Percentiles rank a stretch among this genome's conserved stretches.
phyloP scores from a whole-genome alignment of 2,113 vertebrate genomes.

The Myrmecophaga tridactyla region DNA sequence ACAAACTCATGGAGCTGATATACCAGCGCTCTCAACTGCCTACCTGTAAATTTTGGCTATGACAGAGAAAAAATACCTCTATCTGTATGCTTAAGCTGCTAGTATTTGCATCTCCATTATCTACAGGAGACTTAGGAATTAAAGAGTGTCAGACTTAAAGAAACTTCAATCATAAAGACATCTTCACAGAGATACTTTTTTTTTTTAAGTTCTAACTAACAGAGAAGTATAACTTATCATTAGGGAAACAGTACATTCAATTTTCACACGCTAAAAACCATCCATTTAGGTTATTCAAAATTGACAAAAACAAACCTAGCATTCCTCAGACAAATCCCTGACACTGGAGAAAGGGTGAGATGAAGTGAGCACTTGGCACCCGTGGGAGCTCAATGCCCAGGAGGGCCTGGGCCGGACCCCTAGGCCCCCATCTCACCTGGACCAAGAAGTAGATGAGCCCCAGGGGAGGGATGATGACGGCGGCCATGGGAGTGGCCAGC shows the following conservation, averaged over 20 bases:
- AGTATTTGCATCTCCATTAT: background rate
- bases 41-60: background rate
- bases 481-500: constrained; percentile 91
- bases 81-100: background rate
- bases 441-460: constrained; percentile 95
- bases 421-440: constrained; percentile 85
- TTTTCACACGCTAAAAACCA: background rate
- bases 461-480: constrained; percentile 90
- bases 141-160: background rate
- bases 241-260: background rate
- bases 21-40: background rate
- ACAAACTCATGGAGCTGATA: background rate
- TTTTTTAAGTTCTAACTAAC: too few species aligned
- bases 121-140: background rate
- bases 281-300: background rate
- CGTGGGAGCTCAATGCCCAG: accelerated
- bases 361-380: accelerated
- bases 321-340: background rate
- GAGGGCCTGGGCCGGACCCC: accelerated
- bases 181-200: background rate
- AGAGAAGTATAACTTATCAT: background rate
- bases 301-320: background rate
- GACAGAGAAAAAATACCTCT: background rate
- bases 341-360: accelerated
- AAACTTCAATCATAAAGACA: background rate